Evolutionary conservation across 37 sponge, comb jelly and placozoan genomes (phyloP).

Genomic region (Ephydatia muelleri): DNA sequence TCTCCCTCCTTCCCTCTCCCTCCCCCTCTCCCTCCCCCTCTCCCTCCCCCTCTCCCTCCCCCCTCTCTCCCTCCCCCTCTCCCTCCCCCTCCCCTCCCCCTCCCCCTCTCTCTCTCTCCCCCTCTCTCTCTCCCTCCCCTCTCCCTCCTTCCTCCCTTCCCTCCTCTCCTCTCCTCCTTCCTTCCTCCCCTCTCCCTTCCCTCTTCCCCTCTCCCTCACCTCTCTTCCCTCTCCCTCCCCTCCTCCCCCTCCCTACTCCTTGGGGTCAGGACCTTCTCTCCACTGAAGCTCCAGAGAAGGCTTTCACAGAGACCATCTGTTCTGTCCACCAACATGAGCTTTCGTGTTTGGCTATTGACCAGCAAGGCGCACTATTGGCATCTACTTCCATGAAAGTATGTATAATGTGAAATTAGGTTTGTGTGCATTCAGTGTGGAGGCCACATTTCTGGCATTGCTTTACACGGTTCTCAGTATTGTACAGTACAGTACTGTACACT

Average conservation of each 20-base stretch:
- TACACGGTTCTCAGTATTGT: neutral
- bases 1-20: neutral
- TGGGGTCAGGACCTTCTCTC: constrained; percentile 63
- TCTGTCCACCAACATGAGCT: constrained; percentile 88
- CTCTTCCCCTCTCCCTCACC: no score
- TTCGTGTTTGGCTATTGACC: constrained; percentile 78
- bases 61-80: neutral
- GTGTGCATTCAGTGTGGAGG: neutral
- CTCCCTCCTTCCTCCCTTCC: no score
- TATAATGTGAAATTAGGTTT: no score
- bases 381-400: constrained; percentile 80
- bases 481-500: neutral
- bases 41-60: neutral
- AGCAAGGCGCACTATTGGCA: constrained; percentile 71
- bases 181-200: no score
- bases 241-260: neutral
- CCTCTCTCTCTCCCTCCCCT: no score
- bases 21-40: neutral
- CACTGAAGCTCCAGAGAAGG: constrained; percentile 56
- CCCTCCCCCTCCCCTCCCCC: neutral
- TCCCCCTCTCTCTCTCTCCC: neutral
- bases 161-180: no score
- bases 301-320: constrained; percentile 52
- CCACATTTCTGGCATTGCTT: neutral
- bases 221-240: no score